Conservation (phyloP, 92 coral and sea anemone genomes). For the Meandrina meandrites region DNA sequence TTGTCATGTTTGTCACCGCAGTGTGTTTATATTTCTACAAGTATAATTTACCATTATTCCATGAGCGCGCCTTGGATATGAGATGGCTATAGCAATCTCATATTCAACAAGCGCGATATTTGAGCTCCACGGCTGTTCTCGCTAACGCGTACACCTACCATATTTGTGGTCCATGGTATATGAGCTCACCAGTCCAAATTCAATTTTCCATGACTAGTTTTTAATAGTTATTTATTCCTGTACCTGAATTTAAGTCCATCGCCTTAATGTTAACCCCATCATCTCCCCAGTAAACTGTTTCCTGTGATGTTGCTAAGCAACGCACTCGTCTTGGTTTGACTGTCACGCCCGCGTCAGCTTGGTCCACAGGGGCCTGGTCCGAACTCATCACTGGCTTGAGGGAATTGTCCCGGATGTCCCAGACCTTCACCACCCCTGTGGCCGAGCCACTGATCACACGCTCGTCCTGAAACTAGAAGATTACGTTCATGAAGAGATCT, state of each 20-base stretch:
- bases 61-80: too few species aligned
- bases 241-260: conserved; percentile 87
- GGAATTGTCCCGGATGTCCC: conserved; percentile 95
- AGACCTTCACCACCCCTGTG: conserved; percentile 89
- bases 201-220: too few species aligned
- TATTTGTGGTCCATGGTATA: too few species aligned
- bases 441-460: conserved; percentile 88
- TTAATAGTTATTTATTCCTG: neutral
- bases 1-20: too few species aligned
- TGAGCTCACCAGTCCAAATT: too few species aligned
- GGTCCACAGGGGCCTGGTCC: conserved; percentile 45
- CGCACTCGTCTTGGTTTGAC: conserved; percentile 78
- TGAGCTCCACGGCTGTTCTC: too few species aligned
- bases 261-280: conserved; percentile 95
- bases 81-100: too few species aligned
- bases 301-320: conserved; percentile 87
- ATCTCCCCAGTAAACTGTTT: conserved; percentile 96
- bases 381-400: conserved; percentile 75
- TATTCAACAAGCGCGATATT: too few species aligned
- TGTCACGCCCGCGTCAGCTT: conserved; percentile 37
- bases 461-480: conserved; percentile 58
- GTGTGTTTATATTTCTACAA: too few species aligned
- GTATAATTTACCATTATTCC: too few species aligned
- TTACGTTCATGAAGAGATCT: neutral
- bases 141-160: too few species aligned